Base-by-base conservation (phyloP, 2,797 vertebrate species). In the Lates japonicus region DNA sequence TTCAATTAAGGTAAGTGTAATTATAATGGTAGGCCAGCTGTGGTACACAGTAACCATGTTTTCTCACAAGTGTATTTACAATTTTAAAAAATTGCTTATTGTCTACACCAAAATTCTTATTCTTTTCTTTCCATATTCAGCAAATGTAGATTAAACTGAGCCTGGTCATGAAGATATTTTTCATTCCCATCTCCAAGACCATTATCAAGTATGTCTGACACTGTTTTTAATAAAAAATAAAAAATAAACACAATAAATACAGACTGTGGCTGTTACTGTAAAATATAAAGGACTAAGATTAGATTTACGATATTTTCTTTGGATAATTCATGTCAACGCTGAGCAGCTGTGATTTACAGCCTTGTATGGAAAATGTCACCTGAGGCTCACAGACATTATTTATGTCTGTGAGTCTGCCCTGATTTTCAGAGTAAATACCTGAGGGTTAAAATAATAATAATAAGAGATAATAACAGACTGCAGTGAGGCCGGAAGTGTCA, bases 401-500 rank as follows among this genome's bases (percentile, higher is more conserved):
- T 35, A 75, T 74, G 73, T 65, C 55, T 60, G 69, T 25, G 74
- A 74, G 73, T 84, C 83, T 87, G 82, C 81, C 74, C 57, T 84
- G 76, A 60, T 85, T 80, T 89, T 85, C 75, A 65, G 81, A 60
- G 74, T 76, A 67, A 90, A 87, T 71, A 80, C 81, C 46, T 31
- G 79, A 72, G 25, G 66, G 52, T 65, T 84, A 71, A 76, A 87
- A 88, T 76, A 83, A 89, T 58, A 85, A n/a, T n/a, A 29, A 29
- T 29, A 29, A 29, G 25, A 29, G 25, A 29, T 29, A 29, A 29
- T 29, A 22, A 85, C 74, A 91, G 76, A 88, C 78, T 86, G 95
- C 93, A 94, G 95, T 94, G 96, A 98, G 95, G 95, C 96, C 95
- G 95, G 92, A 95, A 95, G 96, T 95, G 96, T 96, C 95, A 95